Conservation (phyloP, 2,888 invertebrate genomes). For the Rhimphoctona megacephalus region DNA sequence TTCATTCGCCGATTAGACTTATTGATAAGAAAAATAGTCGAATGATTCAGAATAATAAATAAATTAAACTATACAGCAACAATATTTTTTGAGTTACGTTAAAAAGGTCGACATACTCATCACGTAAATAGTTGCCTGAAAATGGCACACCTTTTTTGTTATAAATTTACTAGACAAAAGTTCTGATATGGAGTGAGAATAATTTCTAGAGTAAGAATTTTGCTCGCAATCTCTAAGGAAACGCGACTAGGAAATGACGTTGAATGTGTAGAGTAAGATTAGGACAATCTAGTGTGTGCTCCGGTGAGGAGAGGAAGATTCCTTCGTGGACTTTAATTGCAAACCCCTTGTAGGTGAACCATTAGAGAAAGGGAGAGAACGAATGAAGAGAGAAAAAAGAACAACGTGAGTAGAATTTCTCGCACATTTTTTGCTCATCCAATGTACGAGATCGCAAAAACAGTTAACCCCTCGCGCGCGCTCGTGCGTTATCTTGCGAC, state of each 20-base stretch:
- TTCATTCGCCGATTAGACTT: neutral
- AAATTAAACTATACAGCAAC: neutral
- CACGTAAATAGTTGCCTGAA: neutral
- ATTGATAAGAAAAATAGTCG: neutral
- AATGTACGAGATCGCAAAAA: constrained; percentile 45
- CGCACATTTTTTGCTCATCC: constrained; percentile 24
- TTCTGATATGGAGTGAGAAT: neutral
- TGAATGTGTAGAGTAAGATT: constrained; percentile 65
- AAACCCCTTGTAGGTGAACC: constrained; percentile 38
- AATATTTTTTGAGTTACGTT: neutral
- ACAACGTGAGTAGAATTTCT: constrained; percentile 27
- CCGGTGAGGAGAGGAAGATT: constrained; percentile 62
- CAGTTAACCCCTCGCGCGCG: constrained; percentile 54
- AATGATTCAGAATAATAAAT: neutral
- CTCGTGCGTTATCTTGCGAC: constrained; percentile 39
- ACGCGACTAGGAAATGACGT: constrained; percentile 63
- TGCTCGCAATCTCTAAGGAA: constrained; percentile 60
- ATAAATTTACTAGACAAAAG: neutral
- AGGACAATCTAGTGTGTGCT: neutral
- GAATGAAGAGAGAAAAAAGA: constrained; percentile 9
- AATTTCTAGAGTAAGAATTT: neutral
- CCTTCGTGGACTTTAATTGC: constrained; percentile 72
- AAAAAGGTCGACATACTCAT: neutral
- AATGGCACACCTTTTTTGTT: neutral
- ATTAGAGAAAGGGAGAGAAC: constrained; percentile 9